A percentile compares a stretch with the other conserved stretches of the same genome.
phyloP scores from a whole-genome alignment of 2,888 invertebrate species.

The Gasteruption jaculator region DNA sequence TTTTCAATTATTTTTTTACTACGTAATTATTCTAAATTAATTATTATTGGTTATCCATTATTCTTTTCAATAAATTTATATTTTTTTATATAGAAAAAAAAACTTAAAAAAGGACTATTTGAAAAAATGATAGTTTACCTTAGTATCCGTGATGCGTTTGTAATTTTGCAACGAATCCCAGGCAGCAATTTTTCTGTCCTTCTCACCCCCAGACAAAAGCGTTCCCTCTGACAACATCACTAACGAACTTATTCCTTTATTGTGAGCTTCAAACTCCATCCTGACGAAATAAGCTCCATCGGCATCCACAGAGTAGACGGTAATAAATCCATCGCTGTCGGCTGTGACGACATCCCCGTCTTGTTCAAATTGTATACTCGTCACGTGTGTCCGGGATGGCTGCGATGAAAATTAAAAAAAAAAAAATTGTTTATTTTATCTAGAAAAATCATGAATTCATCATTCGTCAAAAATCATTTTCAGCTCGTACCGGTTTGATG shows the following conservation, averaged over 20 bases:
- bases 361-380: conserved; percentile 84
- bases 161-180: conserved; percentile 91
- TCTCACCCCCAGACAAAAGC: conserved; percentile 84
- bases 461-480: conserved; percentile 3
- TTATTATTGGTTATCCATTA: neutral
- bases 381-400: conserved; percentile 80
- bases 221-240: conserved; percentile 89
- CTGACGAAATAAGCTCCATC: conserved; percentile 86
- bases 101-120: neutral
- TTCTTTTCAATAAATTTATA: neutral
- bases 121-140: conserved; percentile 54
- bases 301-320: conserved; percentile 84
- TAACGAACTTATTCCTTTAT: conserved; percentile 80
- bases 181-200: conserved; percentile 83
- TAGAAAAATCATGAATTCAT: neutral
- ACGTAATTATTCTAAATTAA: too few relatives aligned
- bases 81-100: neutral
- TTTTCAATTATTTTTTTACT: too few relatives aligned
- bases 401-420: conserved; percentile 44
- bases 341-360: conserved; percentile 91
- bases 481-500: conserved; percentile 66
- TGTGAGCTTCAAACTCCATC: conserved; percentile 86
- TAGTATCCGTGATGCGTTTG: conserved; percentile 83
- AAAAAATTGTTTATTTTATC: conserved; percentile 1
- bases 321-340: conserved; percentile 87